A percentile compares a stretch with the other conserved stretches of the same genome.
These are phyloP conservation scores for Epinephelus lanceolatus DNA, from an alignment of 2,113 vertebrate genomes.

Conservation along the genomic window DNA sequence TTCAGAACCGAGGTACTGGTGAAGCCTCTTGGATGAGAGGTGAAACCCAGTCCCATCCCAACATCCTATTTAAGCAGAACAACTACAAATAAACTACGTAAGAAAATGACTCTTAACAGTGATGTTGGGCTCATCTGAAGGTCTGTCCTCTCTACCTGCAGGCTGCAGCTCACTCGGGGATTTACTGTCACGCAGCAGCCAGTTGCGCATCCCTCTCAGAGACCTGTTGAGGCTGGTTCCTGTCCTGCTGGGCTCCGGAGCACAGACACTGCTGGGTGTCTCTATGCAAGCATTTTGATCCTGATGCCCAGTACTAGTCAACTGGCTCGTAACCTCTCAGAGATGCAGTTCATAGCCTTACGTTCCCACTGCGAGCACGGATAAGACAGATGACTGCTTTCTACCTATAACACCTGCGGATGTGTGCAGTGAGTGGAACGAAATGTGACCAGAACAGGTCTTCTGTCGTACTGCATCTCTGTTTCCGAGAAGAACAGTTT, in stretches of 20 bases:
- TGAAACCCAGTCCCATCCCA: neutral
- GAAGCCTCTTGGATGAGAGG: too few species aligned
- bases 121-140: neutral
- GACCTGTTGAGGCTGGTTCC: conserved; percentile 90
- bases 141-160: conserved; percentile 62
- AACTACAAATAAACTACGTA: neutral
- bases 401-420: conserved; percentile 12
- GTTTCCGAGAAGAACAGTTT: conserved; percentile 9
- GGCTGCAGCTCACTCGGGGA: conserved; percentile 90
- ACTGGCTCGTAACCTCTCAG: neutral
- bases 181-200: conserved; percentile 88
- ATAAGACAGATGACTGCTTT: conserved; percentile 33
- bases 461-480: neutral
- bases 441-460: conserved; percentile 4
- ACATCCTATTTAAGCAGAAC: neutral
- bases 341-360: conserved; percentile 33
- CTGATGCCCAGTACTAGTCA: neutral
- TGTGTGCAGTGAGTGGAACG: neutral
- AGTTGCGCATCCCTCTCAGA: conserved; percentile 89
- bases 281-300: conserved; percentile 52
- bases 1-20: too few species aligned
- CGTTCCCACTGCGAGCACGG: neutral
- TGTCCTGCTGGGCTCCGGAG: conserved; percentile 81
- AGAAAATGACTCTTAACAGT: neutral
- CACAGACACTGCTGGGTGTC: conserved; percentile 35